Percentiles rank a stretch among this genome's conserved stretches.
Conservation (phyloP, 2,113 vertebrate species). For the Heterochromis multidens region DNA sequence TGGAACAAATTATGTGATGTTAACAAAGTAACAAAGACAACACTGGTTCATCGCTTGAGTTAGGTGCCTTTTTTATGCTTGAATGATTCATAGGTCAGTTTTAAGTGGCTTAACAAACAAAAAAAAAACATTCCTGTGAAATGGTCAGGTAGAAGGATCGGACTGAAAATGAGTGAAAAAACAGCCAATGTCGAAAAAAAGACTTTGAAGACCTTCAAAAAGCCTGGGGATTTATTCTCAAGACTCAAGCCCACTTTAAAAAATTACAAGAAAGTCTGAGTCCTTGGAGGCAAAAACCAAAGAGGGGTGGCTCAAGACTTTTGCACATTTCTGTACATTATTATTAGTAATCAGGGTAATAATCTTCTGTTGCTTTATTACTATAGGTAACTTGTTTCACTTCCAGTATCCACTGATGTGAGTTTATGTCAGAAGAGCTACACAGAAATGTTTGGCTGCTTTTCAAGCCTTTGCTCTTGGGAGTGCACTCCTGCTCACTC, state of each 20-base stretch:
- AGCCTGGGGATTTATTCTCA: background rate
- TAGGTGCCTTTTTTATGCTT: too few species aligned
- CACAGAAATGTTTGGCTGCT: conserved; percentile 2
- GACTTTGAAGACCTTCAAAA: background rate
- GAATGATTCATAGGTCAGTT: too few species aligned
- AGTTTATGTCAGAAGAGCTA: background rate
- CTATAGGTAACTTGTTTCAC: background rate
- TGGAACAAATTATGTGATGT: too few species aligned
- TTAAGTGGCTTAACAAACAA: too few species aligned
- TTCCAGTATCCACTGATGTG: background rate
- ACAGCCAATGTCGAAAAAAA: background rate
- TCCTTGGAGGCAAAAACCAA: background rate
- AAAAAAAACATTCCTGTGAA: too few species aligned
- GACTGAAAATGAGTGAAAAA: background rate
- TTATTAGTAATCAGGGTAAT: background rate
- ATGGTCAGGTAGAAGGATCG: background rate
- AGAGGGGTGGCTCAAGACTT: background rate
- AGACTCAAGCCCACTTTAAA: background rate
- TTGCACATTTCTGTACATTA: background rate
- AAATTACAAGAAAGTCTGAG: background rate
- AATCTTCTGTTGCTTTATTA: background rate
- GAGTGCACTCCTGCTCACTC: conserved; percentile 20
- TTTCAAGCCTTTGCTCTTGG: background rate
- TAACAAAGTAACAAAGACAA: too few species aligned
- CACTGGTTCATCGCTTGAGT: too few species aligned